These are phyloP conservation scores for Tillus elongatus DNA, from an alignment of 2,888 invertebrate species.

Conservation along the genomic window DNA sequence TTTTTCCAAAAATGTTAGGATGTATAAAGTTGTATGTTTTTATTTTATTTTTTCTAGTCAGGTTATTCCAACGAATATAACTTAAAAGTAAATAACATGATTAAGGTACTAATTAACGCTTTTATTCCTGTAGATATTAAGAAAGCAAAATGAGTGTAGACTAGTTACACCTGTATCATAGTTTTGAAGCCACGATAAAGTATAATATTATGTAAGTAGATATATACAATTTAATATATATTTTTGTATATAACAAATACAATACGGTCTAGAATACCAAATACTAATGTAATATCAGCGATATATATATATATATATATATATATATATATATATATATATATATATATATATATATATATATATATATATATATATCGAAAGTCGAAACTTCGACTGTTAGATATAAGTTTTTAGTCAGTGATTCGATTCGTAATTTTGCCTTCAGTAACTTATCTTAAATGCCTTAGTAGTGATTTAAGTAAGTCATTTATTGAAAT, in stretches of 20 bases:
- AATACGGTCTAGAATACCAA: constrained; percentile 44
- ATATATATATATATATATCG: constrained; percentile 11
- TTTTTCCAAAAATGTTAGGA: no score
- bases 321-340: not conserved
- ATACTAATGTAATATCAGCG: constrained; percentile 29
- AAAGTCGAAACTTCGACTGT: not conserved
- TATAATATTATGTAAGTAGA: constrained; percentile 13
- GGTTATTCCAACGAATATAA: constrained; percentile 34
- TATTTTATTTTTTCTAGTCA: constrained; percentile 33
- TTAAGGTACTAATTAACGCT: constrained; percentile 20
- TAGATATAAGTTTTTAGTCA: no score
- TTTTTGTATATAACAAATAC: constrained; percentile 35
- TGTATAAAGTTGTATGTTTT: no score
- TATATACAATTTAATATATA: constrained; percentile 27
- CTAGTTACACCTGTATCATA: constrained; percentile 28
- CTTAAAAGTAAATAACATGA: constrained; percentile 12
- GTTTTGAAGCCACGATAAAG: constrained; percentile 8
- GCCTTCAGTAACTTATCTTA: no score
- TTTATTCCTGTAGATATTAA: no score
- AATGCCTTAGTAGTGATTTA: no score
- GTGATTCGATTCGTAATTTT: no score
- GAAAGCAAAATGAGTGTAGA: constrained; percentile 26
- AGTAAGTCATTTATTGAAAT: no score
- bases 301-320: not conserved
- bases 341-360: not conserved